Evolutionary conservation across 2,888 invertebrate genomes (phyloP).

Genomic region (Aproaerema taeniolella): DNA sequence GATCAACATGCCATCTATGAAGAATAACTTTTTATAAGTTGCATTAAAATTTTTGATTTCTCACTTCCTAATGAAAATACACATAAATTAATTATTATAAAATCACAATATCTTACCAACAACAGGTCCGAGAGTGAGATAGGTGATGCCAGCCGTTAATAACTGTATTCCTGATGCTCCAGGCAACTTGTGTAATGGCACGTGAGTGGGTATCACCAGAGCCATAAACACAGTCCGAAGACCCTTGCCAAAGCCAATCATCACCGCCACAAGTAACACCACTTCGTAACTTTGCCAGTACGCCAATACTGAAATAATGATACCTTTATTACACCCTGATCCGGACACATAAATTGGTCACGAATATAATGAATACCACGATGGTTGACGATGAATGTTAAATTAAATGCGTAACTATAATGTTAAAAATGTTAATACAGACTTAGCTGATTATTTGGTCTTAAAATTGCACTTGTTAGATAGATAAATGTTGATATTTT

Average conservation of each 20-base stretch:
- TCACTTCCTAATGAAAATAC: background rate
- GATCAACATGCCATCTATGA: too few relatives aligned
- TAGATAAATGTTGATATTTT: too few relatives aligned
- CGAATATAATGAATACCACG: too few relatives aligned
- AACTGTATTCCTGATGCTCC: conserved; percentile 84
- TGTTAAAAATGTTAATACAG: too few relatives aligned
- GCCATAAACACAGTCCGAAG: conserved; percentile 86
- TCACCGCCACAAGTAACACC: conserved; percentile 77
- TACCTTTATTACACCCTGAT: too few relatives aligned
- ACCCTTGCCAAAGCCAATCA: conserved; percentile 84
- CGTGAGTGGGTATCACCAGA: conserved; percentile 83
- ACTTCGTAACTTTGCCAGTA: conserved; percentile 75
- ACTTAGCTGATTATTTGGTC: too few relatives aligned
- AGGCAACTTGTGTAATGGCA: conserved; percentile 82
- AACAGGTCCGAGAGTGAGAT: conserved; percentile 79
- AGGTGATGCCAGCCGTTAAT: conserved; percentile 80
- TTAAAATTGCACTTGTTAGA: too few relatives aligned
- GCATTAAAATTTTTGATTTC: too few relatives aligned
- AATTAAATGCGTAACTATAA: too few relatives aligned
- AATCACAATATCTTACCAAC: conserved; percentile 77
- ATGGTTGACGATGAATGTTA: too few relatives aligned
- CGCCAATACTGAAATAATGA: conserved; percentile 72
- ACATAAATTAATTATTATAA: background rate
- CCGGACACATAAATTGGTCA: too few relatives aligned
- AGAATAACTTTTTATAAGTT: too few relatives aligned